Percentiles rank a stretch among this genome's conserved stretches.
phyloP scores from a whole-genome alignment of 2,797 vertebrate species.

The Lepidocolaptes lacrymiger region DNA sequence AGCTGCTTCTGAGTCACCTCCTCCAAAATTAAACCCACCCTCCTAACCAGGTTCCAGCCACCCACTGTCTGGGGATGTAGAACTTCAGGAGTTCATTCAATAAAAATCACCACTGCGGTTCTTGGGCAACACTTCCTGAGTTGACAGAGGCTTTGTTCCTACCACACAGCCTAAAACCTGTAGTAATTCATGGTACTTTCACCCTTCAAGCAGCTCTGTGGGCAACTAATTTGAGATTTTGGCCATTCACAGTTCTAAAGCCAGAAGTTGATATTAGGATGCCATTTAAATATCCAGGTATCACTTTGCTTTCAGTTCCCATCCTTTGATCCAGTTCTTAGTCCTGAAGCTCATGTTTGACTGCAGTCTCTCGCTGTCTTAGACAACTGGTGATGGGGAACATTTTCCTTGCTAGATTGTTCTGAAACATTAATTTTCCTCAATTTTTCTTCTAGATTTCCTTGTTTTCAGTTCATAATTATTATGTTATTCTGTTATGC shows the following conservation, averaged over 20 bases:
- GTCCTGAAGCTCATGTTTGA: neutral
- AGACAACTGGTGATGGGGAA: neutral
- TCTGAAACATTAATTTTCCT: neutral
- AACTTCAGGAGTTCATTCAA: neutral
- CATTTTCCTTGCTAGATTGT: neutral
- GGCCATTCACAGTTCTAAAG: neutral
- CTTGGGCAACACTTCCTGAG: neutral
- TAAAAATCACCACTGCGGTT: neutral
- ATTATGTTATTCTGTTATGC: neutral
- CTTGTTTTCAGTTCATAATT: neutral
- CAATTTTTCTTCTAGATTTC: neutral
- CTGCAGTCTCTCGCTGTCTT: neutral
- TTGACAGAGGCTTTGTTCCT: neutral
- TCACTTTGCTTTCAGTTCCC: neutral
- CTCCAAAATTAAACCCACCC: neutral
- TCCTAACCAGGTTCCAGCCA: neutral
- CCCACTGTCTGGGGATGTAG: rapidly evolving
- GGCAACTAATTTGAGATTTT: neutral
- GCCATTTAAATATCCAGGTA: neutral
- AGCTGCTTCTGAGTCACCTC: neutral
- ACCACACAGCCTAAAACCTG: neutral
- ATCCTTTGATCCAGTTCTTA: neutral
- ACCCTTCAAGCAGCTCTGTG: neutral
- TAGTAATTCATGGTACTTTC: neutral
- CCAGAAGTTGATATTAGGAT: neutral